Evolutionary conservation across 2,888 invertebrate species (phyloP).

Genomic region (Trachelus stipa): DNA sequence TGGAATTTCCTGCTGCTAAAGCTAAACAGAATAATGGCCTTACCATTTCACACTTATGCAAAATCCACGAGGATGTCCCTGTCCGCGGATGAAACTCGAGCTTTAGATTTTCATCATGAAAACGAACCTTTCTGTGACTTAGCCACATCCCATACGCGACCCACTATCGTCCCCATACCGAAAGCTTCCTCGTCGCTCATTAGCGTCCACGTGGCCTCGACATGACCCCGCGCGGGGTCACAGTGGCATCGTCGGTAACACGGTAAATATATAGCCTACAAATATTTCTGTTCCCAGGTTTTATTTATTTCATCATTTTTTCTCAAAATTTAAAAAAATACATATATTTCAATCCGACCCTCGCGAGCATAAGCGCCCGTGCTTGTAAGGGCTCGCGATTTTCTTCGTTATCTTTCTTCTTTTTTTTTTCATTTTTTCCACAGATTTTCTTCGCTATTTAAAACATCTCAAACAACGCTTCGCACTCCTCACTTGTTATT

Average conservation of each 20-base stretch:
- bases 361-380: conserved; percentile 19
- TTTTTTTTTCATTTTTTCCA: conserved; percentile 24
- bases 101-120: neutral
- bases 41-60: neutral
- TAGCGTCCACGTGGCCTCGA: conserved; percentile 18
- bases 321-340: conserved; percentile 67
- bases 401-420: conserved; percentile 33
- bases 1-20: neutral
- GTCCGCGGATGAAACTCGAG: neutral
- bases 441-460: conserved; percentile 32
- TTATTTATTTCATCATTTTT: conserved; percentile 39
- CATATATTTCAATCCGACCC: conserved; percentile 61
- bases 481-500: neutral
- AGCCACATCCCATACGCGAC: neutral
- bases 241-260: conserved; percentile 40
- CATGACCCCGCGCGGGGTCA: conserved; percentile 32
- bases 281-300: conserved; percentile 55
- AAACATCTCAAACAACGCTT: conserved; percentile 49
- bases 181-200: neutral
- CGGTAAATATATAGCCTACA: conserved; percentile 55
- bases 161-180: neutral
- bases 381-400: conserved; percentile 34
- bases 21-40: neutral
- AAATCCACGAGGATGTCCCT: neutral
- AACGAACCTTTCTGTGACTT: neutral